A percentile compares a stretch with the other conserved stretches of the same genome.
Evolutionary conservation across 2,797 vertebrate genomes (phyloP).

Genomic region (Petrocephalus sullivani): DNA sequence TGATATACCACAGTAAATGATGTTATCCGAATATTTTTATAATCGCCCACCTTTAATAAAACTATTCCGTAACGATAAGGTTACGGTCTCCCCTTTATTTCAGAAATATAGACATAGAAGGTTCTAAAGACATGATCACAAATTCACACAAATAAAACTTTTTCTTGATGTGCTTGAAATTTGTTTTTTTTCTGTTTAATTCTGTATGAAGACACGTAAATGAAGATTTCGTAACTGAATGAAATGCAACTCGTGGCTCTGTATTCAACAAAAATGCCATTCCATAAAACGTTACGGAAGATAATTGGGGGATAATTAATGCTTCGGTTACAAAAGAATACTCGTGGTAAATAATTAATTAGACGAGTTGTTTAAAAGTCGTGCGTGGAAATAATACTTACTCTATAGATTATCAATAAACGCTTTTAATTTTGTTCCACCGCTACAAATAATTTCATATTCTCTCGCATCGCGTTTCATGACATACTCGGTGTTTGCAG

Average conservation of each 20-base stretch:
- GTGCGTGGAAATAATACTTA: slow-evolving; percentile 54
- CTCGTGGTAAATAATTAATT: slow-evolving; percentile 62
- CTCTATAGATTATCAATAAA: slow-evolving; percentile 65
- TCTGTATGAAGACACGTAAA: neutral
- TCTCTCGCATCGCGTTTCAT: slow-evolving; percentile 48
- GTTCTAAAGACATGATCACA: neutral
- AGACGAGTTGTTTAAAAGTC: slow-evolving; percentile 48
- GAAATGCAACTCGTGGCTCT: neutral
- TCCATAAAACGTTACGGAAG: neutral
- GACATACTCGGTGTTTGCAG: slow-evolving; percentile 36
- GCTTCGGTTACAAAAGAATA: slow-evolving; percentile 49
- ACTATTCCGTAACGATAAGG: neutral
- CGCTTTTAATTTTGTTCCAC: slow-evolving; percentile 52
- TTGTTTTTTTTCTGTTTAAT: neutral
- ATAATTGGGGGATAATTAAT: slow-evolving; percentile 56
- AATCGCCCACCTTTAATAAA: neutral
- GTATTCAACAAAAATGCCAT: neutral
- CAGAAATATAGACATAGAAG: neutral
- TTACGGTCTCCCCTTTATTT: neutral
- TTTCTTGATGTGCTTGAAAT: neutral
- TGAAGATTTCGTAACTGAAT: neutral
- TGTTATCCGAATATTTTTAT: neutral
- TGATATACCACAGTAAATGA: neutral
- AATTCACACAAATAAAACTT: neutral
- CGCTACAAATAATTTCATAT: slow-evolving; percentile 45